Conservation (phyloP, 23 tunicate species). For the Corella eumyota region DNA sequence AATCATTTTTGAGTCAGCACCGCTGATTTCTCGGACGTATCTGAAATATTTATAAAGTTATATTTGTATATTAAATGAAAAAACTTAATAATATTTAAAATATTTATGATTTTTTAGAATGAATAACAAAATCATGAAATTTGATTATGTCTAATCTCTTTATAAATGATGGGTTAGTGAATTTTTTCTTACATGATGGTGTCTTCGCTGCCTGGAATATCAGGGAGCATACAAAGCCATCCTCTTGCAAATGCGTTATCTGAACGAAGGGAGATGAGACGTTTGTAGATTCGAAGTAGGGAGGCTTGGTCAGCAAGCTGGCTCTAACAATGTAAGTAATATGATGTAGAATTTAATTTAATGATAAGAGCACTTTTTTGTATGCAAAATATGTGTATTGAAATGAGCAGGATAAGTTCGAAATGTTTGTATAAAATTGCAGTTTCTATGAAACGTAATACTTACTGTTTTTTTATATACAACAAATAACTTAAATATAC, state of each 20-base stretch:
- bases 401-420: too few species aligned
- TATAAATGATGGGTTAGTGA: neutral
- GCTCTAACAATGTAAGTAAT: neutral
- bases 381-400: too few species aligned
- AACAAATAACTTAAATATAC: neutral
- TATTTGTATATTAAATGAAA: too few species aligned
- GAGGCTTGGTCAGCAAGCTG: constrained; percentile 17
- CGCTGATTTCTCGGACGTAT: constrained; percentile 59
- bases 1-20: constrained; percentile 26
- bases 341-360: too few species aligned
- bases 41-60: too few species aligned
- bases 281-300: constrained; percentile 51
- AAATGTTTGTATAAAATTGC: neutral
- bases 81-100: too few species aligned
- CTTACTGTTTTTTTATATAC: neutral
- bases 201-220: too few species aligned
- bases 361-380: too few species aligned
- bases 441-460: neutral
- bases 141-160: neutral
- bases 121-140: too few species aligned
- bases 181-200: too few species aligned
- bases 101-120: too few species aligned
- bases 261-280: constrained; percentile 28
- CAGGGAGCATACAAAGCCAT: constrained; percentile 54
- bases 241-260: constrained; percentile 48